Evolutionary conservation across 92 coral and sea anemone genomes (phyloP).

Genomic region (Isaurus tuberculatus): DNA sequence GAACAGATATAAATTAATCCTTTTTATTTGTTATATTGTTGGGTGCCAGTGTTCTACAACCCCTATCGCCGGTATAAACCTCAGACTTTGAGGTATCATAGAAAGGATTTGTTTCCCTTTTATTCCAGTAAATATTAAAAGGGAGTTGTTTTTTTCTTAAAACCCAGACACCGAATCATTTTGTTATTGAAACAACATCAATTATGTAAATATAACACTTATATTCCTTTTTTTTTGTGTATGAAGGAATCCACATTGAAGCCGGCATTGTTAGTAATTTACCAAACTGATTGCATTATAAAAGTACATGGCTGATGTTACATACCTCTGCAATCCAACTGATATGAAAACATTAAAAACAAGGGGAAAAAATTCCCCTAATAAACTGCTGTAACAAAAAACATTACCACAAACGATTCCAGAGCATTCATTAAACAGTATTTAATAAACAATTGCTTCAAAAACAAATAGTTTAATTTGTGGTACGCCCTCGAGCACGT

Average conservation of each 20-base stretch:
- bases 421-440: conserved; percentile 10
- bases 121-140: not conserved
- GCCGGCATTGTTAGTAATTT: not conserved
- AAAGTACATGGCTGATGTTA: too few species aligned
- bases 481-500: conserved; percentile 12
- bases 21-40: not conserved
- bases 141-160: not conserved
- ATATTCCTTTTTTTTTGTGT: not conserved
- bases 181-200: not conserved
- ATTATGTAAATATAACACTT: not conserved
- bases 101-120: not conserved
- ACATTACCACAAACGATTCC: not conserved
- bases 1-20: conserved; percentile 7
- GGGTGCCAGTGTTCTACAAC: not conserved
- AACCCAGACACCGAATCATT: not conserved
- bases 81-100: not conserved
- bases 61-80: not conserved
- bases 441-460: not conserved
- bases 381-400: not conserved
- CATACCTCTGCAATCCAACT: too few species aligned
- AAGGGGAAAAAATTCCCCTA: not conserved
- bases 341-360: too few species aligned
- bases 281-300: not conserved
- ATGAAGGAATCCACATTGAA: not conserved
- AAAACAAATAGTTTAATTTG: not conserved